These are phyloP conservation scores for Sus scrofa DNA, from an alignment of 2,113 vertebrate genomes.

Conservation along the genomic window T2T-Sscrofa CM000821.6:55043501-55044000, in stretches of 20 bases:
- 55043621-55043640: background rate
- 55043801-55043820: background rate
- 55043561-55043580: slow-evolving; percentile 13
- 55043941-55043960: background rate
- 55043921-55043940: background rate
- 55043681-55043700: background rate
- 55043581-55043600: slow-evolving; percentile 26
- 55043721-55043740: background rate
- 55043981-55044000: no score
- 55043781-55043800: background rate
- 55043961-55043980: background rate
- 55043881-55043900: background rate
- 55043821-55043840: background rate
- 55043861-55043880: background rate
- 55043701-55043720: background rate
- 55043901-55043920: background rate
- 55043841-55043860: background rate
- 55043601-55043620: slow-evolving; percentile 2
- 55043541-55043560: background rate
- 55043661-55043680: background rate
- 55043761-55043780: background rate
- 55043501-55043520: no score
- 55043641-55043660: background rate
- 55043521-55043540: no score
- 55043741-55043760: background rate